Conservation (phyloP, 2,888 invertebrate species). For the Theodoxus fluviatilis region DNA sequence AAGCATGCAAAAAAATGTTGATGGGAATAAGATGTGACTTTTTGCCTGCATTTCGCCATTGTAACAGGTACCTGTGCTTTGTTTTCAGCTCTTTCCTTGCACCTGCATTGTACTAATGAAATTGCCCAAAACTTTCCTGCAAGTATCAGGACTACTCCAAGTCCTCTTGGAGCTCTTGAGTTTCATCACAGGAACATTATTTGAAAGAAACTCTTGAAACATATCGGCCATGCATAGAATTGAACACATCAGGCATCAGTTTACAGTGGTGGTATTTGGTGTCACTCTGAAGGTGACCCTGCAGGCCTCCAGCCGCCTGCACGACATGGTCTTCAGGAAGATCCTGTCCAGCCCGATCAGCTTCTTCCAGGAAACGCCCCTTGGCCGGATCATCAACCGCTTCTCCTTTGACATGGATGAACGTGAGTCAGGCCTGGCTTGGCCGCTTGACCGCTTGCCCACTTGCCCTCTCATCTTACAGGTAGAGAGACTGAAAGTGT, state of each 20-base stretch:
- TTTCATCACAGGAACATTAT: no score
- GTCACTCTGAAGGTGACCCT: conserved; percentile 42
- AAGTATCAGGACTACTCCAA: no score
- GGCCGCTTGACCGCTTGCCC: no score
- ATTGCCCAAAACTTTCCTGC: no score
- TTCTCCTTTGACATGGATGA: conserved; percentile 35
- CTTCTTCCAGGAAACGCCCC: conserved; percentile 32
- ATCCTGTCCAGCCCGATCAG: conserved; percentile 41
- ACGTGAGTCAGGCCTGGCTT: no score
- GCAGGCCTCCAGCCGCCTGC: conserved; percentile 69
- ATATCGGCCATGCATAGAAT: neutral
- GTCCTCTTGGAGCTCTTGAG: no score
- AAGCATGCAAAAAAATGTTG: neutral
- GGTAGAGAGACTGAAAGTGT: no score
- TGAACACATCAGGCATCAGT: neutral
- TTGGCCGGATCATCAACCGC: conserved; percentile 33
- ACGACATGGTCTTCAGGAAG: conserved; percentile 48
- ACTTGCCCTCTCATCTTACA: no score
- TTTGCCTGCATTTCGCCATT: neutral
- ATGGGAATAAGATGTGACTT: no score
- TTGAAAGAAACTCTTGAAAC: no score
- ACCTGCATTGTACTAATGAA: neutral
- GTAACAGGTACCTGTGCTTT: neutral
- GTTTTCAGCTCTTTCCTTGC: neutral
- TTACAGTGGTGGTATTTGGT: neutral